Evolutionary conservation across 2,113 vertebrate genomes (phyloP).

Genomic region (Myrmecobius fasciatus): DNA sequence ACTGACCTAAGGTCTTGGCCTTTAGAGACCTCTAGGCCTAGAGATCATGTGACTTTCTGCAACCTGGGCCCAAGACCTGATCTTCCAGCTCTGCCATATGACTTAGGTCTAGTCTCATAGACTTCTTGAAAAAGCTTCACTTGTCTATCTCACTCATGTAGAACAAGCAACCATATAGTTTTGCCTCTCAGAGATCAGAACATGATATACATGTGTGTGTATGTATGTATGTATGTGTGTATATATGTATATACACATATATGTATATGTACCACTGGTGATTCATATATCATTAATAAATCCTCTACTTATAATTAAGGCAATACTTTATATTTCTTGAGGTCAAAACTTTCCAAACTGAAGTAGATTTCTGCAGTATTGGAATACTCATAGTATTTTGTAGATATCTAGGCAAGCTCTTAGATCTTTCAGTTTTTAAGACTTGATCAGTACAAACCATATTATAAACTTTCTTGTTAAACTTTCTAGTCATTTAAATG

Average conservation of each 20-base stretch:
- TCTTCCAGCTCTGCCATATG: too few species aligned
- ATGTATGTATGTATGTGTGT: too few species aligned
- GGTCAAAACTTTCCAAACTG: background rate
- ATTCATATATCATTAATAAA: background rate
- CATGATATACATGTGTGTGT: background rate
- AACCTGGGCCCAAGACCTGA: too few species aligned
- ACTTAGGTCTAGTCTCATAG: too few species aligned
- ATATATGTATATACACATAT: too few species aligned
- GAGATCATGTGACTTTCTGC: too few species aligned
- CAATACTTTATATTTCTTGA: background rate
- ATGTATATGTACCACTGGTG: background rate
- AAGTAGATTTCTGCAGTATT: background rate
- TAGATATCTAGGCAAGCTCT: background rate
- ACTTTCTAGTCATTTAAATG: background rate
- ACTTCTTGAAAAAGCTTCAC: too few species aligned
- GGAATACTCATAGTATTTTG: background rate
- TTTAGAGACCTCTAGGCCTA: too few species aligned
- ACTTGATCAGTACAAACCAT: background rate
- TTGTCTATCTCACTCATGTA: too few species aligned
- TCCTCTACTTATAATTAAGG: background rate
- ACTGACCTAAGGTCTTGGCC: too few species aligned
- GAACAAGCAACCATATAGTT: background rate
- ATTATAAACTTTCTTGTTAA: constrained; percentile 38
- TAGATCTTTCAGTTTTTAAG: constrained; percentile 33
- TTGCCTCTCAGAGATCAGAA: background rate